These are phyloP conservation scores for Pararge aegeria DNA, from an alignment of 1,140 invertebrate species.

Conservation along the genomic window DNA sequence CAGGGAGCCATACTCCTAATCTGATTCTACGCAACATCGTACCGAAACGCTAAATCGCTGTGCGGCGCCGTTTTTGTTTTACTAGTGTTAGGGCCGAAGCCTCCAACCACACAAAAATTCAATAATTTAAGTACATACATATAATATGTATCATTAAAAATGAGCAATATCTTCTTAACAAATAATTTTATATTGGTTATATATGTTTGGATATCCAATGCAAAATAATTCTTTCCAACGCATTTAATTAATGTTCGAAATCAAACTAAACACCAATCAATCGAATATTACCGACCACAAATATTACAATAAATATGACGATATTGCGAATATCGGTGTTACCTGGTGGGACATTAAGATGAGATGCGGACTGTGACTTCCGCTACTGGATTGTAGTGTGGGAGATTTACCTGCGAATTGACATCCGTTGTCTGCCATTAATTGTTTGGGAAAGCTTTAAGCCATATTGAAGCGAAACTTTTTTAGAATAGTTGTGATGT, in stretches of 20 bases:
- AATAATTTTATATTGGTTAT: no score
- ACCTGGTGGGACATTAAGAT: constrained; percentile 83
- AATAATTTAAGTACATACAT: no score
- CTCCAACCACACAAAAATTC: no score
- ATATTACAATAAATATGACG: constrained; percentile 5
- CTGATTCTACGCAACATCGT: no score
- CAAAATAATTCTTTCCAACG: constrained; percentile 8
- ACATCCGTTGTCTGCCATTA: not conserved
- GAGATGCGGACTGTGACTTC: constrained; percentile 56
- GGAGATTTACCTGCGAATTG: constrained; percentile 53
- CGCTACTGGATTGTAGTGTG: constrained; percentile 52
- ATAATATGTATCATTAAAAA: no score
- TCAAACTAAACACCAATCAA: constrained; percentile 24
- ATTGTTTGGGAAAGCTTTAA: not conserved
- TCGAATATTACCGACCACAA: not conserved
- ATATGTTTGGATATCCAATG: not conserved
- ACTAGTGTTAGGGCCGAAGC: no score
- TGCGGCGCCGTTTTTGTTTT: no score
- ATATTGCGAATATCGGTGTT: constrained; percentile 31
- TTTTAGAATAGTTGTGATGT: no score
- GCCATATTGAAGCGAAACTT: no score
- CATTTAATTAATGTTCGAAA: not conserved
- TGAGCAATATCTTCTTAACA: no score
- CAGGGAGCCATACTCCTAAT: no score
- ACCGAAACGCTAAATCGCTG: no score